These are phyloP conservation scores for Philereme vetulata DNA, from an alignment of 2,888 invertebrate species.

Conservation along the genomic window DNA sequence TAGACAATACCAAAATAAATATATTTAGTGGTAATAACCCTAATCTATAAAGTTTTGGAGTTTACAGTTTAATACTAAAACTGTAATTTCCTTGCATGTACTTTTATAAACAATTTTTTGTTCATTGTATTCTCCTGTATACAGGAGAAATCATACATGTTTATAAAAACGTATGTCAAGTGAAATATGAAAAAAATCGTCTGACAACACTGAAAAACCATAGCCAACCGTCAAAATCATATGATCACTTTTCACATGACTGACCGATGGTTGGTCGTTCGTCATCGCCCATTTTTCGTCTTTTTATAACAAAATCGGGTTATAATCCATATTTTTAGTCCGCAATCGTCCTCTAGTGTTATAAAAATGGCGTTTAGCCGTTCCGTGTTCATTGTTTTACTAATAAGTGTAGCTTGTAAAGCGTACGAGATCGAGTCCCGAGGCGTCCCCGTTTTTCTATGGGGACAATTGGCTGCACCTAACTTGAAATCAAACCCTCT, in stretches of 20 bases:
- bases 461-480: conserved; percentile 72
- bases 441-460: conserved; percentile 84
- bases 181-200: background rate
- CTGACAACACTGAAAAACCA: conserved; percentile 12
- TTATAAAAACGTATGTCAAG: too few relatives aligned
- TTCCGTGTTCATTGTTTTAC: conserved; percentile 68
- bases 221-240: conserved; percentile 53
- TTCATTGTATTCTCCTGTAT: too few relatives aligned
- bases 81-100: too few relatives aligned
- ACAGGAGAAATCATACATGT: too few relatives aligned
- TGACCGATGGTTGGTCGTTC: conserved; percentile 74
- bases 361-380: conserved; percentile 76
- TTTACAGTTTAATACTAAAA: too few relatives aligned
- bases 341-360: conserved; percentile 66
- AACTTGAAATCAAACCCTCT: conserved; percentile 62
- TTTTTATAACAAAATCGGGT: conserved; percentile 67
- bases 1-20: too few relatives aligned
- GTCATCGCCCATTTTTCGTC: conserved; percentile 67
- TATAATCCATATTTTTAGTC: conserved; percentile 64
- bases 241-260: conserved; percentile 83
- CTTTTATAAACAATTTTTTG: too few relatives aligned
- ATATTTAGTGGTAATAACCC: too few relatives aligned
- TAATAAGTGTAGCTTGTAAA: conserved; percentile 65
- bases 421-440: conserved; percentile 43
- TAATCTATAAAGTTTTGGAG: too few relatives aligned